Percentiles rank a stretch among this genome's conserved stretches.
Evolutionary conservation across 2,797 vertebrate species (phyloP).

Genomic region (Sebastolobus alascanus): DNA sequence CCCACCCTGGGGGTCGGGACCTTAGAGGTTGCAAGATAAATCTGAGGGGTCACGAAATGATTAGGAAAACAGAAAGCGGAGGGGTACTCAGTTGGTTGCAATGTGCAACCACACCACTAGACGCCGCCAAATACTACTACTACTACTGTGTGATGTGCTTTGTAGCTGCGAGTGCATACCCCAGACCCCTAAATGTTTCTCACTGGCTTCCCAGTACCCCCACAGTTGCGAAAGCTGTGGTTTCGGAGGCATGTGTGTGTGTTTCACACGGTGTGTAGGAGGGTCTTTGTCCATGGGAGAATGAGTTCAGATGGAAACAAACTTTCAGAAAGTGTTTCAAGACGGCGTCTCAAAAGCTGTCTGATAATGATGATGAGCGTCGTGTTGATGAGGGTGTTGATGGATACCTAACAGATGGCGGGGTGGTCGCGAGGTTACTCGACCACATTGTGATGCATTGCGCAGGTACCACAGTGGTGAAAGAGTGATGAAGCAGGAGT

Average conservation of each 20-base stretch:
- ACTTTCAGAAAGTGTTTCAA: slow-evolving; percentile 76
- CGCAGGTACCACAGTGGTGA: slow-evolving; percentile 30
- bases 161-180: slow-evolving; percentile 3
- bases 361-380: slow-evolving; percentile 72
- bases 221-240: slow-evolving; percentile 55
- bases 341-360: slow-evolving; percentile 63
- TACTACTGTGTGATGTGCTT: neutral
- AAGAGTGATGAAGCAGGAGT: slow-evolving; percentile 10
- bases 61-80: neutral
- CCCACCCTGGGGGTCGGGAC: neutral
- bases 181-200: slow-evolving; percentile 37
- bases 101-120: neutral
- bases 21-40: neutral
- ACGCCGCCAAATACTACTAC: fast-evolving
- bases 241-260: slow-evolving; percentile 51
- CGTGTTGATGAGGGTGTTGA: slow-evolving; percentile 58
- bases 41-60: neutral
- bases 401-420: slow-evolving; percentile 70
- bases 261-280: slow-evolving; percentile 43
- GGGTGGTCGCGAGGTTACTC: slow-evolving; percentile 23
- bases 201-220: slow-evolving; percentile 29
- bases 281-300: slow-evolving; percentile 72
- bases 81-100: neutral
- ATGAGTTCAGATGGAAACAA: slow-evolving; percentile 72
- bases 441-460: slow-evolving; percentile 26